These are phyloP conservation scores for Drosophila longiperda DNA, from an alignment of 2,888 invertebrate species.

Conservation along the genomic window DNA sequence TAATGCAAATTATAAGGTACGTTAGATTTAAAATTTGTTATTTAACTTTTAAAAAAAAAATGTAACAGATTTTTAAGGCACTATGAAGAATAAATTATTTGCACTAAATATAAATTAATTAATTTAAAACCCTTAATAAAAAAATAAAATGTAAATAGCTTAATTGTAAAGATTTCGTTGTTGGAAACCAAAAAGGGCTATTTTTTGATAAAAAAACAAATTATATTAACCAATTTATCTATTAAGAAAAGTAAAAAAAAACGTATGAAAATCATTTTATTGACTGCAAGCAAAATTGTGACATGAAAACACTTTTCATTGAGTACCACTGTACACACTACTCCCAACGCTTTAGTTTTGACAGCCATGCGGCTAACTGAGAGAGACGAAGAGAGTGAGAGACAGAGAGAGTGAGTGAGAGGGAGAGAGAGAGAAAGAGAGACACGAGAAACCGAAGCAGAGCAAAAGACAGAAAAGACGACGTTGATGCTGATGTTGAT, in stretches of 20 bases:
- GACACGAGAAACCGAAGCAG: constrained; percentile 12
- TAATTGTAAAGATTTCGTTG: not conserved
- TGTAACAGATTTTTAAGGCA: not conserved
- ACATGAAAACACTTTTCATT: constrained; percentile 18
- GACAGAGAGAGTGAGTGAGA: not conserved
- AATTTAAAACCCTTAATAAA: too few relatives aligned
- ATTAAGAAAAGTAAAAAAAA: too few relatives aligned
- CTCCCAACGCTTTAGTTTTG: constrained; percentile 16
- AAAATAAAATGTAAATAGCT: not conserved
- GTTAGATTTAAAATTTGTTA: not conserved
- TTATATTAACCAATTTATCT: too few relatives aligned
- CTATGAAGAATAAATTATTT: not conserved
- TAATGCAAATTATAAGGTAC: not conserved
- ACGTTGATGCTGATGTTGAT: constrained; percentile 41
- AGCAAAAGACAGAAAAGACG: constrained; percentile 38
- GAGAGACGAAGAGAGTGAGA: not conserved
- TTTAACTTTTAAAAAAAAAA: not conserved
- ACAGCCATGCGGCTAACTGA: constrained; percentile 17
- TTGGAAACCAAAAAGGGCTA: not conserved
- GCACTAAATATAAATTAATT: not conserved
- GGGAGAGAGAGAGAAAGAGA: not conserved
- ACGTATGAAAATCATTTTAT: not conserved
- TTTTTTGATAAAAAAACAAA: not conserved
- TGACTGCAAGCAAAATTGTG: not conserved
- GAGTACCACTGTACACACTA: constrained; percentile 53